Percentiles rank a stretch among this genome's conserved stretches.
Evolutionary conservation across 1,140 invertebrate genomes (phyloP).

Genomic region (Harlomillsia oculata): DNA sequence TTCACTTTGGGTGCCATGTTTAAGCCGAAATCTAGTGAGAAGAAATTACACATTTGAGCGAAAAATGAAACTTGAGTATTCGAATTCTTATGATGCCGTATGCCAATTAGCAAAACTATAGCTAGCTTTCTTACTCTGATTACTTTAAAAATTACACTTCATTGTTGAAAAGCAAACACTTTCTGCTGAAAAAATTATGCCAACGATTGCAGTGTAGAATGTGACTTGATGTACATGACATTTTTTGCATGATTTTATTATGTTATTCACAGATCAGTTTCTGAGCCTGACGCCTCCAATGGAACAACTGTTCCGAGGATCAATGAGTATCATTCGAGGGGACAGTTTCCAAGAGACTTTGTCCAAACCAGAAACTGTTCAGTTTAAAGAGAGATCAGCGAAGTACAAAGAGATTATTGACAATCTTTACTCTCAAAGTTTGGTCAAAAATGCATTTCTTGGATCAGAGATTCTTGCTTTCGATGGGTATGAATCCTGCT

Average conservation of each 20-base stretch:
- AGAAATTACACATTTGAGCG: too few species aligned
- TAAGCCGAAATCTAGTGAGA: too few species aligned
- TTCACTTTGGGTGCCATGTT: too few species aligned
- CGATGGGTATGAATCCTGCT: slow-evolving; percentile 55
- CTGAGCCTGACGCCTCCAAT: slow-evolving; percentile 60
- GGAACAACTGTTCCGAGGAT: slow-evolving; percentile 67
- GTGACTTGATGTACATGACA: too few species aligned
- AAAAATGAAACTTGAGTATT: too few species aligned
- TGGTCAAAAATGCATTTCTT: slow-evolving; percentile 56
- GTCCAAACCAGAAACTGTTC: slow-evolving; percentile 47
- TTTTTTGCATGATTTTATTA: slow-evolving; percentile 12
- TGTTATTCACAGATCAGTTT: slow-evolving; percentile 60
- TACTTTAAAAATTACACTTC: too few species aligned
- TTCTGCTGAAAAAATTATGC: too few species aligned
- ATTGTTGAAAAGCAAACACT: too few species aligned
- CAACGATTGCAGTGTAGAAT: too few species aligned
- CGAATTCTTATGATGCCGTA: too few species aligned
- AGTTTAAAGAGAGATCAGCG: slow-evolving; percentile 55
- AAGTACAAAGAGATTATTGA: slow-evolving; percentile 64
- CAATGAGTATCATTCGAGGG: slow-evolving; percentile 55
- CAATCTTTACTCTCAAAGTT: slow-evolving; percentile 60
- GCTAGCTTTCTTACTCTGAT: too few species aligned
- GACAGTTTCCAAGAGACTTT: slow-evolving; percentile 55
- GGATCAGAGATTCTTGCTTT: slow-evolving; percentile 61
- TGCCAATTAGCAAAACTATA: too few species aligned